phyloP scores from a whole-genome alignment of 2,888 invertebrate genomes.

The Drosophila rellima region DNA sequence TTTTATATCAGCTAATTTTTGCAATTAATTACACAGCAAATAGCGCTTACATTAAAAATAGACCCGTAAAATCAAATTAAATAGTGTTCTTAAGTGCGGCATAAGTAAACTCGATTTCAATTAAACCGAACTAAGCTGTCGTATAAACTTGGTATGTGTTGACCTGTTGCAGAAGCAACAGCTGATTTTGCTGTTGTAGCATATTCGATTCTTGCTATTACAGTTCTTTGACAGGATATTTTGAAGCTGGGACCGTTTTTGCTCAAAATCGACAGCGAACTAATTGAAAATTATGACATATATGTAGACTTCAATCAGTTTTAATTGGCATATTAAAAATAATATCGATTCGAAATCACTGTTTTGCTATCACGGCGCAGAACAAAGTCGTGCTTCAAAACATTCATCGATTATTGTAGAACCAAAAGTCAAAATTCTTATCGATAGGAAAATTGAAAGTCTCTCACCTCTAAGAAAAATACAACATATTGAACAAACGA shows the following conservation, averaged over 20 bases:
- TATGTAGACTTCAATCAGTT: neutral
- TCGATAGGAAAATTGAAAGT: constrained; percentile 15
- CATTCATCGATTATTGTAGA: constrained; percentile 28
- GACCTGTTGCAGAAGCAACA: constrained; percentile 11
- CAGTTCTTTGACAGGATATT: neutral
- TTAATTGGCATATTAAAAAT: neutral
- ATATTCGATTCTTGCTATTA: neutral
- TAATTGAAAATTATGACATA: neutral
- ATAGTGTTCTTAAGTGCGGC: too few species aligned
- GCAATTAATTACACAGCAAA: neutral
- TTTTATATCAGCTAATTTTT: too few species aligned
- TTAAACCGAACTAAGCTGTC: neutral
- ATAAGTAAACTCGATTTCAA: neutral
- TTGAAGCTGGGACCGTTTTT: neutral
- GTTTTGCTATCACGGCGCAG: neutral
- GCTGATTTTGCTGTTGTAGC: neutral
- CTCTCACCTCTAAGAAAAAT: constrained; percentile 34
- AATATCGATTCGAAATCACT: neutral
- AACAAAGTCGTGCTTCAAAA: constrained; percentile 1
- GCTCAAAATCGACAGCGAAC: neutral
- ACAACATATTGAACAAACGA: constrained; percentile 23
- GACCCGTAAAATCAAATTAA: too few species aligned
- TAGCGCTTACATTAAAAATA: too few species aligned
- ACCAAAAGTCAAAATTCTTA: neutral
- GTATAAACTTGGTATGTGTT: neutral